Percentiles rank a stretch among this genome's conserved stretches.
phyloP scores from a whole-genome alignment of 2,797 vertebrate species.

The Hydrophis major region DNA sequence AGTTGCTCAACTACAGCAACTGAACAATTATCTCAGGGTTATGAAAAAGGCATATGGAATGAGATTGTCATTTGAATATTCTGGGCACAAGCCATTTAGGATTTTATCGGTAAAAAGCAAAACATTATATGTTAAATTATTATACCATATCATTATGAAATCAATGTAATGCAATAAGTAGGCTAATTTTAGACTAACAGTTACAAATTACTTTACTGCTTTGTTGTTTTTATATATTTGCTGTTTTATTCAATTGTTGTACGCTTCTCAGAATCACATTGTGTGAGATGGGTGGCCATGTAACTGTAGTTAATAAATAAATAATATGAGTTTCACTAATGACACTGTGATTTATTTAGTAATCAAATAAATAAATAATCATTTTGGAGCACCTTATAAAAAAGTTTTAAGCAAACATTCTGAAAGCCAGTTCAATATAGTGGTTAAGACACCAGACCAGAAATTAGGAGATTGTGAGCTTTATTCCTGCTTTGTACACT shows the following conservation, averaged over 20 bases:
- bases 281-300: neutral
- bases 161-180: neutral
- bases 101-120: neutral
- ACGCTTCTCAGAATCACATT: neutral
- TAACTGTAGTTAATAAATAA: neutral
- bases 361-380: neutral
- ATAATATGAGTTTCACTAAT: neutral
- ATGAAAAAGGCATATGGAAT: neutral
- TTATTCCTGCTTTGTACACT: neutral
- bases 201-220: neutral
- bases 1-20: neutral
- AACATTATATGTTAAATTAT: neutral
- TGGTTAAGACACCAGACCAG: neutral
- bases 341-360: neutral
- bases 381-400: neutral
- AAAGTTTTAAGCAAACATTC: neutral
- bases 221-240: neutral
- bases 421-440: neutral
- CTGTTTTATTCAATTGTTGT: neutral
- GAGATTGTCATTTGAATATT: neutral
- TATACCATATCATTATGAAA: neutral
- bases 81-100: neutral
- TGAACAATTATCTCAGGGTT: neutral
- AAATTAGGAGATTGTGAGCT: neutral
- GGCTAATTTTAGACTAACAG: neutral